phyloP scores from a whole-genome alignment of 1,140 invertebrate species.

The Eciton burchellii region DNA sequence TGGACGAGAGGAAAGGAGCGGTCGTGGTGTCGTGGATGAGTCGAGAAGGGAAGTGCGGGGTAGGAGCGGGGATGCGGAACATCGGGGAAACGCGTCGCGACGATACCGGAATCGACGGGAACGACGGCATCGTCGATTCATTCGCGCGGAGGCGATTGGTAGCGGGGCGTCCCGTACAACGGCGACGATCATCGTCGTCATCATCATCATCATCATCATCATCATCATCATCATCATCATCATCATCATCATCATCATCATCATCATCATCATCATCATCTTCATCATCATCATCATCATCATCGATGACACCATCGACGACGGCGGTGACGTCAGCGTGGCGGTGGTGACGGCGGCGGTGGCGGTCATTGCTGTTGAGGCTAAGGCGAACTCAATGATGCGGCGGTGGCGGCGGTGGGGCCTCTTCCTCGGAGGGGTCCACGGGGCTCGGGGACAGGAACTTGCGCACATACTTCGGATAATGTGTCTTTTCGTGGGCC shows the following conservation, averaged over 20 bases:
- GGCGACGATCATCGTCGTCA: conserved; percentile 28
- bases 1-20: conserved; percentile 49
- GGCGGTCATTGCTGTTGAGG: conserved; percentile 62
- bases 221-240: background rate
- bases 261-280: background rate
- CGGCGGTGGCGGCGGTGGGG: conserved; percentile 85
- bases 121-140: conserved; percentile 37
- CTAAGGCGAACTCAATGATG: conserved; percentile 80
- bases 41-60: background rate
- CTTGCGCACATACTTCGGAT: conserved; percentile 94
- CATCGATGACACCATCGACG: background rate
- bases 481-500: conserved; percentile 96
- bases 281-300: background rate
- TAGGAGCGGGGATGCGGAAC: background rate
- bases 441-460: conserved; percentile 94
- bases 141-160: background rate
- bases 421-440: conserved; percentile 91
- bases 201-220: conserved; percentile 4
- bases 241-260: background rate
- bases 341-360: conserved; percentile 31
- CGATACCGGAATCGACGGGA: conserved; percentile 37
- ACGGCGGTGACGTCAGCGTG: background rate
- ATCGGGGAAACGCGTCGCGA: conserved; percentile 43
- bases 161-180: background rate
- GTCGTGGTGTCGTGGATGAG: conserved; percentile 20